Percentiles rank a stretch among this genome's conserved stretches.
Evolutionary conservation across 2,113 vertebrate species (phyloP).

Genomic region (Capreolus pygargus): DNA sequence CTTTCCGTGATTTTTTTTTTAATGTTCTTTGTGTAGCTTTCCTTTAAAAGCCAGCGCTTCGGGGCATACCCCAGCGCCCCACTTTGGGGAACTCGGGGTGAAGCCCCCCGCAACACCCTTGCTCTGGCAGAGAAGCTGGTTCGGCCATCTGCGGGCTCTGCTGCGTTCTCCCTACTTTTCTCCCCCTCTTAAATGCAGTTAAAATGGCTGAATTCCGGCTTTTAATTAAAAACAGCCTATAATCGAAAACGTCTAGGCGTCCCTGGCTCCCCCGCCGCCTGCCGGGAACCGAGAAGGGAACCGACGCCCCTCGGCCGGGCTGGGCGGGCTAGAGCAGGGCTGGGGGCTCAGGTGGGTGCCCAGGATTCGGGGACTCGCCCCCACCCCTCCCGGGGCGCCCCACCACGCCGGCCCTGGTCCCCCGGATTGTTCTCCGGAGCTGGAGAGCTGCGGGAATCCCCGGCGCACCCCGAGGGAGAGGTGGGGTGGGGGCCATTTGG

Average conservation of each 20-base stretch:
- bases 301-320: neutral
- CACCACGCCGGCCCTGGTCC: neutral
- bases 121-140: neutral
- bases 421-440: neutral
- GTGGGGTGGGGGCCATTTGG: neutral
- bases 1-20: neutral
- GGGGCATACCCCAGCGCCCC: neutral
- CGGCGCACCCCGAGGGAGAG: neutral
- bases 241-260: conserved; percentile 53
- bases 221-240: conserved; percentile 82
- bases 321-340: neutral
- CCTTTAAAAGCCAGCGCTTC: neutral
- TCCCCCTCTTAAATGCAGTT: conserved; percentile 57
- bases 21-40: neutral
- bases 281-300: neutral
- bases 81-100: conserved; percentile 27
- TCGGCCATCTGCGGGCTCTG: conserved; percentile 18
- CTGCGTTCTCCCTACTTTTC: conserved; percentile 29
- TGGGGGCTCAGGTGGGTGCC: neutral
- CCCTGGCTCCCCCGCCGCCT: conserved; percentile 16
- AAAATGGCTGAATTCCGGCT: conserved; percentile 80
- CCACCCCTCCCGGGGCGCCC: neutral
- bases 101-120: conserved; percentile 8
- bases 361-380: neutral
- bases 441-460: neutral